Conservation (phyloP, 2,888 invertebrate species). For the Magallana nippona region DNA sequence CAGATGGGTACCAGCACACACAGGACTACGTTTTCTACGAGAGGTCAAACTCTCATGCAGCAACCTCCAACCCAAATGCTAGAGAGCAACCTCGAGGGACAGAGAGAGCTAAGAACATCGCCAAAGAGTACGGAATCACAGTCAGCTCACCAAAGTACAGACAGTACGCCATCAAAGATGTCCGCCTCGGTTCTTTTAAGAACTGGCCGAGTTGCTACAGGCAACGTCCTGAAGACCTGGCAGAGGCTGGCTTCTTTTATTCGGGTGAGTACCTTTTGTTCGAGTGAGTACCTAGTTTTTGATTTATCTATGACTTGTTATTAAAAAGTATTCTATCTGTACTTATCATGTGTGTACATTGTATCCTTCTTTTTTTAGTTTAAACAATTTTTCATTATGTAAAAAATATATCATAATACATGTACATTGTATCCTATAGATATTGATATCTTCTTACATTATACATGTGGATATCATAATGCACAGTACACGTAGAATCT, state of each 20-base stretch:
- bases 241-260: constrained; percentile 95
- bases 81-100: background rate
- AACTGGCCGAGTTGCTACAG: constrained; percentile 89
- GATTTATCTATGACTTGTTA: background rate
- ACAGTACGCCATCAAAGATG: constrained; percentile 52
- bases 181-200: constrained; percentile 54
- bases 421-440: too few species aligned
- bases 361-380: too few species aligned
- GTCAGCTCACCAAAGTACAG: constrained; percentile 56
- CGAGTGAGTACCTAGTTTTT: constrained; percentile 82
- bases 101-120: background rate
- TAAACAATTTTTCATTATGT: too few species aligned
- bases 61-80: background rate
- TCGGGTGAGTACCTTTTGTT: constrained; percentile 88
- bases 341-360: too few species aligned
- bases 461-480: too few species aligned
- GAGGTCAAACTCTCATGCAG: too few species aligned
- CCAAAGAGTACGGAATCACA: constrained; percentile 4
- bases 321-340: too few species aligned
- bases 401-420: too few species aligned
- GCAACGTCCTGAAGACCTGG: constrained; percentile 88
- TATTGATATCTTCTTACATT: too few species aligned
- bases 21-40: background rate
- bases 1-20: background rate
- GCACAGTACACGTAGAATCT: too few species aligned